phyloP scores from a whole-genome alignment of 2,888 invertebrate species.

The Sicus ferrugineus region DNA sequence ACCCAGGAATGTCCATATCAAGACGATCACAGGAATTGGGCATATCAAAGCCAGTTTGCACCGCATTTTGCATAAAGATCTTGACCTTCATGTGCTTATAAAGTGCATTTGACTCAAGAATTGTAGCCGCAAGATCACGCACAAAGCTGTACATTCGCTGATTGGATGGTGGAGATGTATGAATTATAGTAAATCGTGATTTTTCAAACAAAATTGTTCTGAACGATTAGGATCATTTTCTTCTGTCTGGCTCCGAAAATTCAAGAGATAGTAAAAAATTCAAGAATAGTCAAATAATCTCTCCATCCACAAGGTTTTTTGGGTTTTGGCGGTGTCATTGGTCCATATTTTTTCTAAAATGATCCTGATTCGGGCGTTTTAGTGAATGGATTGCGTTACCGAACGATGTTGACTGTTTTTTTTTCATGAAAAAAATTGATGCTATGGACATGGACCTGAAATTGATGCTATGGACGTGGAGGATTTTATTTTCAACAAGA shows the following conservation, averaged over 20 bases:
- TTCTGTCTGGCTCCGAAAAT: background rate
- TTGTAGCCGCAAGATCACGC: background rate
- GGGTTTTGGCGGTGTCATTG: background rate
- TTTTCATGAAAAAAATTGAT: background rate
- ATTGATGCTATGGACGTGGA: background rate
- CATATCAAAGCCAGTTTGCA: background rate
- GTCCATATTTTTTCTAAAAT: no score
- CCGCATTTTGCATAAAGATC: no score
- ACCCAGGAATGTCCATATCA: no score
- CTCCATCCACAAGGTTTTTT: background rate
- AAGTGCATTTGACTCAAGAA: slow-evolving; percentile 3
- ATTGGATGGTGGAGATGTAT: background rate
- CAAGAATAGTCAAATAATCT: background rate
- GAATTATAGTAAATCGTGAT: background rate
- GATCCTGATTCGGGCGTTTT: background rate
- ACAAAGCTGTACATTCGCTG: background rate
- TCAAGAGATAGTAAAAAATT: background rate
- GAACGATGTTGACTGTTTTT: background rate
- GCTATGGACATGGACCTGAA: background rate
- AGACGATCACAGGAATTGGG: no score
- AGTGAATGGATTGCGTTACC: background rate
- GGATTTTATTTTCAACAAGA: no score
- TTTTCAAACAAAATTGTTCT: background rate
- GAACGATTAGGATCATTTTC: background rate
- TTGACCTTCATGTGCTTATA: slow-evolving; percentile 11